Base-by-base conservation (phyloP, 2,113 vertebrate genomes). In the Sminthopsis crassicaudata region DNA sequence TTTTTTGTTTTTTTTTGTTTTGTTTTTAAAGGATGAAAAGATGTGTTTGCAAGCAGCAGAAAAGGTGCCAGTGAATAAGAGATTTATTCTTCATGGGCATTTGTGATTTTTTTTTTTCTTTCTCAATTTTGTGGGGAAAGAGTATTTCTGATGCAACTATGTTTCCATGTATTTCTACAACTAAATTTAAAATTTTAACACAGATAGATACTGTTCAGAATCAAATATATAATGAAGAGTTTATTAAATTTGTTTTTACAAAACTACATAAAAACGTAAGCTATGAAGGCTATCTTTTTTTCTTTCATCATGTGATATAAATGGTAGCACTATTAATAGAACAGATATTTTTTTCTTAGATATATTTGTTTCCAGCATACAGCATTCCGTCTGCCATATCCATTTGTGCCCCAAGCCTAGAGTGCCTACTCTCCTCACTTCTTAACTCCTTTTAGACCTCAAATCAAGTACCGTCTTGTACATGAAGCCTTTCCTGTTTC, bases 131-230 rank as follows among this genome's bases (percentile, higher is more conserved):
- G 84, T 2, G 88, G 55, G 91, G 10, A 46, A 94, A 55, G 46
- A 12, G 7, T 53, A 95, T 50, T 95, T 84, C 90, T 96, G 90
- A 3, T 92, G 95, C 84, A 53, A 55, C 93, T 95, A 95, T 12
- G 14, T 94, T 95, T 96, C 51, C 60, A 25, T 60, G 27, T 91
- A 92, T 19, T 92, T 55, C 93, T 67, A 27, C 53, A 91, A 91
- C 91, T 95, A 92, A 95, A 25, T 23, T 94, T 95, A 93, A 95
- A 46, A 93, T 96, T 95, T 96, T 52, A 48, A 91, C 91, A 95
- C 94, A 95, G 95, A 55, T 94, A 48, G 91, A 9, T 95, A 95
- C 46, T 96, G 0, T 89, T 94, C 30, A 89, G 46, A 89, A 96
- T 42, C 90, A 36, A 95, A 3, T 90, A 88, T 90, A 26, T 91